These are phyloP conservation scores for Bombycilla garrulus DNA, from an alignment of 2,113 vertebrate species.

Conservation along the genomic window DNA sequence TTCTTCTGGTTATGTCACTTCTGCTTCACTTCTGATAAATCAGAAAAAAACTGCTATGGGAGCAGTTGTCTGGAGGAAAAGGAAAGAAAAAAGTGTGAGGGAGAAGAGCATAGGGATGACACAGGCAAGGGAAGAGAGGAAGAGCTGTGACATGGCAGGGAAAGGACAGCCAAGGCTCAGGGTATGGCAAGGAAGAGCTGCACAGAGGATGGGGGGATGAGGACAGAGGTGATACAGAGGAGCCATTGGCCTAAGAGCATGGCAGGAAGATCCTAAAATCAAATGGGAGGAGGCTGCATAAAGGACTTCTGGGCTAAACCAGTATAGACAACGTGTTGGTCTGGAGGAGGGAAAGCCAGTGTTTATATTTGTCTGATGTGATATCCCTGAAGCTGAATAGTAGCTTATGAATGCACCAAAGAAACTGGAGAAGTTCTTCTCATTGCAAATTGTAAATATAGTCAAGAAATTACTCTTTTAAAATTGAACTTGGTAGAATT, in stretches of 20 bases:
- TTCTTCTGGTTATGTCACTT: background rate
- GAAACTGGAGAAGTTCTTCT: background rate
- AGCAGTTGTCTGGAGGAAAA: background rate
- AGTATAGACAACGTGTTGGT: accelerated
- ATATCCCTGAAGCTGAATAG: background rate
- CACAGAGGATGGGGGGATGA: background rate
- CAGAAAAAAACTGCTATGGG: background rate
- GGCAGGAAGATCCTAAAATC: background rate
- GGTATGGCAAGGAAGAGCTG: background rate
- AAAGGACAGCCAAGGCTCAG: background rate
- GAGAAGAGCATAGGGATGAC: background rate
- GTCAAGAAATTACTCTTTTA: background rate
- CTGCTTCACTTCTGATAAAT: background rate
- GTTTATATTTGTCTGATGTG: background rate
- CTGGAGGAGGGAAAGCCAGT: background rate
- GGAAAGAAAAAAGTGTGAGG: background rate
- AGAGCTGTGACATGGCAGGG: background rate
- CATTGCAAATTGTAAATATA: background rate
- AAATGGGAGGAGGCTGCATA: background rate
- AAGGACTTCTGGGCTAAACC: background rate
- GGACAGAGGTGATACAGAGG: background rate
- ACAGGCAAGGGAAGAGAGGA: background rate
- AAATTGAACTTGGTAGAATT: background rate
- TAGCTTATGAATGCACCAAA: background rate
- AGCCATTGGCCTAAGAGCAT: accelerated